Evolutionary conservation across 2,888 invertebrate species (phyloP).

Genomic region (Heteromyza rotundicornis): DNA sequence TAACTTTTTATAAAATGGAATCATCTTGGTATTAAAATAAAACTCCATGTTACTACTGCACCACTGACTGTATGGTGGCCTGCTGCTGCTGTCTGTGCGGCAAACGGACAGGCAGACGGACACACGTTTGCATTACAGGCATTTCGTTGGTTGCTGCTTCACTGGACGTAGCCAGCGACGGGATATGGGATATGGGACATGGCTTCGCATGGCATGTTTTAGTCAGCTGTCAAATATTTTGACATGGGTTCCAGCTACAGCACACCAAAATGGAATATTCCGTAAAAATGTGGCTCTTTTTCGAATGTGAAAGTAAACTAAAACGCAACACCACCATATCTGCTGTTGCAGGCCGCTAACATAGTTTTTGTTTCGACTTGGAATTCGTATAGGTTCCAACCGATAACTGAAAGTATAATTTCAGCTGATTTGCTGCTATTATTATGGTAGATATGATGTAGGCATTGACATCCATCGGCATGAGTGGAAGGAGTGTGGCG

Average conservation of each 20-base stretch:
- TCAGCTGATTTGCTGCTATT: slow-evolving; percentile 17
- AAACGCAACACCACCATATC: background rate
- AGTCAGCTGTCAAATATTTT: slow-evolving; percentile 65
- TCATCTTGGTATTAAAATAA: no score
- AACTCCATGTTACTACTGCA: background rate
- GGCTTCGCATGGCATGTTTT: slow-evolving; percentile 59
- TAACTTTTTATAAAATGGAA: no score
- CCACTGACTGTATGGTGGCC: slow-evolving; percentile 23
- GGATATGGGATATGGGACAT: slow-evolving; percentile 35
- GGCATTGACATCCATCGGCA: no score
- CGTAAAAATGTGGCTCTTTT: background rate
- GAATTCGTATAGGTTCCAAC: background rate
- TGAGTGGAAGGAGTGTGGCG: background rate
- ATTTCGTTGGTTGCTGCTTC: slow-evolving; percentile 20
- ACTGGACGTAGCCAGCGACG: slow-evolving; percentile 29
- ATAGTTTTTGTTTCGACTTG: background rate
- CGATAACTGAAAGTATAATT: slow-evolving; percentile 12
- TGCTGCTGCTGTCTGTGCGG: slow-evolving; percentile 27
- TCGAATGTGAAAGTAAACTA: background rate
- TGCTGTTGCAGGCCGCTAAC: background rate
- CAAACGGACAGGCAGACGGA: slow-evolving; percentile 28
- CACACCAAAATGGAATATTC: background rate
- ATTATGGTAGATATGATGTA: no score
- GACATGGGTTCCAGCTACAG: slow-evolving; percentile 59
- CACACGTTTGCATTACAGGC: background rate